Conservation (phyloP, 2,797 vertebrate species). For the Enteromius trimaculatus region DNA sequence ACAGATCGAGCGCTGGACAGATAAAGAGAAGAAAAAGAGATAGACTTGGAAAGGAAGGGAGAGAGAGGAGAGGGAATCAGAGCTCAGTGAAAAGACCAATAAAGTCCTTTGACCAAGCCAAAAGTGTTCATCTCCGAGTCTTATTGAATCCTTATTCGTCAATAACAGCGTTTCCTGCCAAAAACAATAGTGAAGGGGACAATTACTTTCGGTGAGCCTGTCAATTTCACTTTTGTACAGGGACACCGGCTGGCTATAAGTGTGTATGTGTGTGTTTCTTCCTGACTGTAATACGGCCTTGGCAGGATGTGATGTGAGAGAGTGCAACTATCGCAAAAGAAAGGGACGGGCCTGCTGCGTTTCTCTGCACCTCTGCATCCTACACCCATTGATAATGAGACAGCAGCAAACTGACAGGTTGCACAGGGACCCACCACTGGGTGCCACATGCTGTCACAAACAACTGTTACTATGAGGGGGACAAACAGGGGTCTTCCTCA, state of each 20-base stretch:
- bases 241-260: conserved; percentile 63
- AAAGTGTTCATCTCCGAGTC: conserved; percentile 76
- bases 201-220: conserved; percentile 78
- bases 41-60: conserved; percentile 8
- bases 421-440: conserved; percentile 61
- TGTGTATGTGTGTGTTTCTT: not conserved
- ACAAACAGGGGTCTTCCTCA: conserved; percentile 7
- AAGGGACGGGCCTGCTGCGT: conserved; percentile 64
- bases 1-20: conserved; percentile 15
- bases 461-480: conserved; percentile 3
- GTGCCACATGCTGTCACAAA: not conserved
- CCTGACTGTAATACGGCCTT: not conserved
- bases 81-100: conserved; percentile 67
- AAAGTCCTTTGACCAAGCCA: conserved; percentile 72
- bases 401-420: conserved; percentile 74
- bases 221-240: conserved; percentile 78
- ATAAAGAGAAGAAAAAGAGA: conserved; percentile 49
- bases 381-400: conserved; percentile 69
- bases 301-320: conserved; percentile 7
- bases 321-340: conserved; percentile 67
- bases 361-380: conserved; percentile 74
- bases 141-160: conserved; percentile 80
- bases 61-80: conserved; percentile 29
- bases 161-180: conserved; percentile 82
- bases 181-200: conserved; percentile 79